phyloP scores from a whole-genome alignment of 2,113 vertebrate genomes.

The Odontophorus gujanensis region DNA sequence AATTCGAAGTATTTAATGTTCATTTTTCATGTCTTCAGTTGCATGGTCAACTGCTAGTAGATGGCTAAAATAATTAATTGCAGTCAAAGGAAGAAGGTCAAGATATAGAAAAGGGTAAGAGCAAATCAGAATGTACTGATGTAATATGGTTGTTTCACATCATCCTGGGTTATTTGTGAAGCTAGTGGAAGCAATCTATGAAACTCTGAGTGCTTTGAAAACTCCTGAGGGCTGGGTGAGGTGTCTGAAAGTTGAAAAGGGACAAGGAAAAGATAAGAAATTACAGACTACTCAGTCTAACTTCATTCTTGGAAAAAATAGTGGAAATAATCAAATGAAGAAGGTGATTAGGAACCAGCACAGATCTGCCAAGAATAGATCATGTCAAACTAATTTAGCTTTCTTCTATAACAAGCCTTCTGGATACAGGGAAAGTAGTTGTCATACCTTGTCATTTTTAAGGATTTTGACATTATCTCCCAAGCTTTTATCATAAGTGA shows the following conservation, averaged over 20 bases:
- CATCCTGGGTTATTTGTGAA: constrained; percentile 5
- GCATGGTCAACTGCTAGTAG: background rate
- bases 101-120: background rate
- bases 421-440: constrained; percentile 55
- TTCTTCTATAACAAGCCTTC: constrained; percentile 51
- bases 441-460: constrained; percentile 65
- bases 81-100: background rate
- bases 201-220: constrained; percentile 46
- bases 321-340: constrained; percentile 58
- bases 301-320: background rate
- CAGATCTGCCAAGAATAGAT: constrained; percentile 60
- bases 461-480: constrained; percentile 62
- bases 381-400: constrained; percentile 66
- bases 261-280: background rate
- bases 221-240: background rate
- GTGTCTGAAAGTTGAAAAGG: constrained; percentile 25
- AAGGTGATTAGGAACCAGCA: constrained; percentile 52
- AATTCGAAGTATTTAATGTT: background rate
- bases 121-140: background rate
- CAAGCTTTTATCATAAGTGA: constrained; percentile 56
- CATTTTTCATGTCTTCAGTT: background rate
- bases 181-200: constrained; percentile 4
- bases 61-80: background rate
- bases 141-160: background rate
- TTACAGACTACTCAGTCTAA: constrained; percentile 24